A percentile compares a stretch with the other conserved stretches of the same genome.
These are phyloP conservation scores for Platyscapa corneri DNA, from an alignment of 1,140 invertebrate species.

Conservation along the genomic window DNA sequence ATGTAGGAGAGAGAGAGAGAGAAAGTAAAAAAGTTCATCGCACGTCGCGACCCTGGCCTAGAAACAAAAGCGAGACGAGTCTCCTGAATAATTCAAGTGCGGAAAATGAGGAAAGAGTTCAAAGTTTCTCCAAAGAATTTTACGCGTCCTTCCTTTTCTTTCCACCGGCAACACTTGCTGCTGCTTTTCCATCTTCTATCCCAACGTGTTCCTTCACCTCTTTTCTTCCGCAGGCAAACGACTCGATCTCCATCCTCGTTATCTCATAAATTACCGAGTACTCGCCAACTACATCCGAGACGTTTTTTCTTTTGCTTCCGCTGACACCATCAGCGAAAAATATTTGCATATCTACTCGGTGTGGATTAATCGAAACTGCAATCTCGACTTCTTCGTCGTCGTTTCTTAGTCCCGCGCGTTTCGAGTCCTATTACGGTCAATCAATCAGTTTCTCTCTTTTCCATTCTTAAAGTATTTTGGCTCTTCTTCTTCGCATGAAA, in stretches of 20 bases:
- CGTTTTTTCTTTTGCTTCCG: constrained; percentile 33
- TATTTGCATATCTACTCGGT: constrained; percentile 48
- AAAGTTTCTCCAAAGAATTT: constrained; percentile 73
- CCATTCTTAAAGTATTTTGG: background rate
- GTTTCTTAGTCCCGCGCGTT: background rate
- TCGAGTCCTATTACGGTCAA: constrained; percentile 13
- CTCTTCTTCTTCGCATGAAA: background rate
- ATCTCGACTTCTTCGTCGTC: constrained; percentile 28
- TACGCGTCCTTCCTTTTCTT: constrained; percentile 56
- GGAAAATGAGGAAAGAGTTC: constrained; percentile 74
- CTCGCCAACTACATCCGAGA: constrained; percentile 26
- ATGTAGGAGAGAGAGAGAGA: constrained; percentile 16
- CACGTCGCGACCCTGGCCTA: constrained; percentile 72
- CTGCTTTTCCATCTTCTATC: background rate
- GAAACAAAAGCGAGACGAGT: constrained; percentile 73
- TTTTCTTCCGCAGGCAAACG: background rate
- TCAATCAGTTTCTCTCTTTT: background rate
- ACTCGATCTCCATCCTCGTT: constrained; percentile 29
- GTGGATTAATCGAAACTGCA: constrained; percentile 30
- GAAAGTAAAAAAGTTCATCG: constrained; percentile 60
- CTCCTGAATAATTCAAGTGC: constrained; percentile 74
- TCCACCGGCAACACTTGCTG: constrained; percentile 40
- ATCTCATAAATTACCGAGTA: constrained; percentile 49
- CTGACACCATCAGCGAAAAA: constrained; percentile 7
- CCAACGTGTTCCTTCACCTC: constrained; percentile 39